Evolutionary conservation across 1,140 invertebrate genomes (phyloP).

Genomic region (Drosophila biarmipes): DNA sequence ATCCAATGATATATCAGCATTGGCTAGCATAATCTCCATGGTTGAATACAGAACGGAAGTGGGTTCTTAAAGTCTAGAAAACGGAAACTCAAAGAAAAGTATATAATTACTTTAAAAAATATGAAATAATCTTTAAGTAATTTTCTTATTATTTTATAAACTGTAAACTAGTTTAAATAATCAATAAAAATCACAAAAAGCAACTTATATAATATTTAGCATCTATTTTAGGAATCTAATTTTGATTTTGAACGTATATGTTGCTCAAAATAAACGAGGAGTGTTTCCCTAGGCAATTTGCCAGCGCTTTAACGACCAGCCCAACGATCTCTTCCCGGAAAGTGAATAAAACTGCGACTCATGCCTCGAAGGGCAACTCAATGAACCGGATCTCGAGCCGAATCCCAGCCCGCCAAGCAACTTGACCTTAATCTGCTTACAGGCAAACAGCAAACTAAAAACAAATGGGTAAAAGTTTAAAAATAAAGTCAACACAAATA

Average conservation of each 20-base stretch:
- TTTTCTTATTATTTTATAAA: too few relatives aligned
- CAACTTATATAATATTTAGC: too few relatives aligned
- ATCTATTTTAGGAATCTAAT: neutral
- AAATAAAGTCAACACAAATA: slow-evolving; percentile 61
- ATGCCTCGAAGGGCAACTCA: slow-evolving; percentile 21
- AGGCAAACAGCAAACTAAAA: slow-evolving; percentile 55
- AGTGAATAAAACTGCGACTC: slow-evolving; percentile 39
- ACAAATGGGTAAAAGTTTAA: slow-evolving; percentile 67
- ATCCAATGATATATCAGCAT: slow-evolving; percentile 15
- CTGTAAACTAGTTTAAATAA: neutral
- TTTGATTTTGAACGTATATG: neutral
- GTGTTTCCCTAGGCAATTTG: neutral
- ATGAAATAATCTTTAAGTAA: neutral
- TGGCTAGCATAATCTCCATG: neutral
- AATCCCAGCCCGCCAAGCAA: slow-evolving; percentile 15
- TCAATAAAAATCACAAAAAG: neutral
- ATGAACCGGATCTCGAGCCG: slow-evolving; percentile 27
- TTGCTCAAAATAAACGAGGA: neutral
- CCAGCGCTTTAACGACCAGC: slow-evolving; percentile 4
- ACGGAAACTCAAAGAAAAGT: neutral
- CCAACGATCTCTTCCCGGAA: slow-evolving; percentile 37
- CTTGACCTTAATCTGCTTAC: slow-evolving; percentile 77
- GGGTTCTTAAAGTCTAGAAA: neutral
- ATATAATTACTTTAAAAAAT: too few relatives aligned
- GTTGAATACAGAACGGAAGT: neutral